Conservation (phyloP, 2,888 invertebrate species). For the Drosophila mimetica region DNA sequence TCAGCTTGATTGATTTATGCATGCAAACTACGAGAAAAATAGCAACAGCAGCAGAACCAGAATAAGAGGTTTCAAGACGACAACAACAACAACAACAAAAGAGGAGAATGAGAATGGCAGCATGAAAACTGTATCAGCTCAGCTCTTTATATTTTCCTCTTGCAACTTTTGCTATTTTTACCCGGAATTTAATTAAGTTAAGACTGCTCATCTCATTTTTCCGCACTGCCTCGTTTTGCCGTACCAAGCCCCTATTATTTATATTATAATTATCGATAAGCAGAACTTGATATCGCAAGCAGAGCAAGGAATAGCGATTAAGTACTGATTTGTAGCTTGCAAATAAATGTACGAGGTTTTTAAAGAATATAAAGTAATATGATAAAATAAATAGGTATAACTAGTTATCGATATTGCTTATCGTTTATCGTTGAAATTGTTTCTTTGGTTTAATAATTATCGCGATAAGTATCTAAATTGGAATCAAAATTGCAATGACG, state of each 20-base stretch:
- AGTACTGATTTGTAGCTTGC: background rate
- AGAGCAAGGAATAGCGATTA: background rate
- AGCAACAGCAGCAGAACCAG: constrained; percentile 28
- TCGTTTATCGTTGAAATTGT: no score
- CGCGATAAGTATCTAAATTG: background rate
- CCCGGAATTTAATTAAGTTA: constrained; percentile 9
- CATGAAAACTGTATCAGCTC: constrained; percentile 2
- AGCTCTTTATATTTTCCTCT: background rate
- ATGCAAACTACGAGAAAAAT: constrained; percentile 43
- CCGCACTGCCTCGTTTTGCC: background rate
- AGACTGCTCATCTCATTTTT: constrained; percentile 7
- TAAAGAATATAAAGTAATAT: no score
- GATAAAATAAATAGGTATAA: no score
- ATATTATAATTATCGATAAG: constrained; percentile 2
- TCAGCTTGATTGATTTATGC: constrained; percentile 76
- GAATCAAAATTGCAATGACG: background rate
- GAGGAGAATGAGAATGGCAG: background rate
- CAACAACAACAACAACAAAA: background rate
- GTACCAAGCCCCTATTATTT: background rate
- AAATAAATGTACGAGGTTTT: no score
- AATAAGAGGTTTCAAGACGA: constrained; percentile 9
- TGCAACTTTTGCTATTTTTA: constrained; percentile 12
- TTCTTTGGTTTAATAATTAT: background rate
- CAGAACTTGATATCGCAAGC: background rate
- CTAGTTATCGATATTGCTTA: no score